These are phyloP conservation scores for Styela plicata DNA, from an alignment of 23 tunicate genomes.

Conservation along the genomic window DNA sequence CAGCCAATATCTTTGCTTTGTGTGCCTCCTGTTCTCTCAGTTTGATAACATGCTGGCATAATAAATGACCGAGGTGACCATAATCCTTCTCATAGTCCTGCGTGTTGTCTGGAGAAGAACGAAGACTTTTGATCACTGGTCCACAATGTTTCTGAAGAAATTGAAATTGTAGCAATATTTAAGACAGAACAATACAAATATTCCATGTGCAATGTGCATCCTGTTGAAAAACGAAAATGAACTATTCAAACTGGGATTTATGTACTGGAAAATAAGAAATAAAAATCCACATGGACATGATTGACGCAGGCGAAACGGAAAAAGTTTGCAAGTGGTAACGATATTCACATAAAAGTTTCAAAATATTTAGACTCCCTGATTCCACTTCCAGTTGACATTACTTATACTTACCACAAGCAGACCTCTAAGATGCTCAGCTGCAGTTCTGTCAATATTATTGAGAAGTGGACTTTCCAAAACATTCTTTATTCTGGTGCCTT, in stretches of 20 bases:
- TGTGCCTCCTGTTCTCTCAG: conserved; percentile 87
- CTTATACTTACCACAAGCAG: conserved; percentile 74
- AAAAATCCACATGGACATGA: too few species aligned
- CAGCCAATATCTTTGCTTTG: conserved; percentile 64
- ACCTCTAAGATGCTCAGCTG: conserved; percentile 86
- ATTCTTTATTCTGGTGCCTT: conserved; percentile 87
- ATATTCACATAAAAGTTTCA: too few species aligned
- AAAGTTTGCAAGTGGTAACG: neutral
- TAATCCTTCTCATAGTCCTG: conserved; percentile 72
- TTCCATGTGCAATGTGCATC: too few species aligned
- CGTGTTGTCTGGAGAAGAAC: conserved; percentile 63
- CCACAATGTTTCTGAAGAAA: conserved; percentile 90
- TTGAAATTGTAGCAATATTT: too few species aligned
- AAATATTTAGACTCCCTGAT: too few species aligned
- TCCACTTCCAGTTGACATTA: too few species aligned
- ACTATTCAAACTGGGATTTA: too few species aligned
- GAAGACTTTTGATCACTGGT: conserved; percentile 61
- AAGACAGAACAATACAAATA: too few species aligned
- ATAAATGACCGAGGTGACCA: conserved; percentile 70
- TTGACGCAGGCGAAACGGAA: neutral
- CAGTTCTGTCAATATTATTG: conserved; percentile 81
- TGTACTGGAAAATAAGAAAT: too few species aligned
- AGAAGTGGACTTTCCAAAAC: conserved; percentile 77
- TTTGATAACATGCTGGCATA: conserved; percentile 67
- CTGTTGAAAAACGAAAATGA: too few species aligned